phyloP scores from a whole-genome alignment of 1,140 invertebrate genomes.

The Aphelinus certus region DNA sequence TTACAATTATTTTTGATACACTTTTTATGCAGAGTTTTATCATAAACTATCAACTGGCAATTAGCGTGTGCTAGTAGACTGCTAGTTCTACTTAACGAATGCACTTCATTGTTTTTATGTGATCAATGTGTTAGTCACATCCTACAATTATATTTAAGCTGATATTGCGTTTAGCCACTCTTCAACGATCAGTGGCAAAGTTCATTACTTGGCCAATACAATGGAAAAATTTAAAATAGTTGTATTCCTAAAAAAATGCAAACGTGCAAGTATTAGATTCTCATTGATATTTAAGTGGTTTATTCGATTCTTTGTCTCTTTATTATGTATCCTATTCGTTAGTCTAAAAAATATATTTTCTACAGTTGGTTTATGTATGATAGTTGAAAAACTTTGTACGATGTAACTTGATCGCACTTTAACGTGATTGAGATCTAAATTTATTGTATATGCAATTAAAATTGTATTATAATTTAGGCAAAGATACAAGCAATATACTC shows the following conservation, averaged over 20 bases:
- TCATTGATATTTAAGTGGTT: conserved; percentile 8
- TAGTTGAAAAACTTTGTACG: conserved; percentile 25
- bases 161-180: neutral
- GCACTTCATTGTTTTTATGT: conserved; percentile 12
- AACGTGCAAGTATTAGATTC: conserved; percentile 3
- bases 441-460: conserved; percentile 21
- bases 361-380: conserved; percentile 22
- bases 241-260: neutral
- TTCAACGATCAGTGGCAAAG: no score
- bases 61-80: conserved; percentile 9
- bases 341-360: conserved; percentile 38
- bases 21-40: conserved; percentile 11
- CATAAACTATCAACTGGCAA: conserved; percentile 1
- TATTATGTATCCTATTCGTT: conserved; percentile 8
- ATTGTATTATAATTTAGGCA: conserved; percentile 23
- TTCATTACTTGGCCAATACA: neutral
- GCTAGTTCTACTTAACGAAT: conserved; percentile 24
- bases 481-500: conserved; percentile 10
- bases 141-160: neutral
- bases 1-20: neutral
- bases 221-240: conserved; percentile 11
- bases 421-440: conserved; percentile 34
- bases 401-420: conserved; percentile 25
- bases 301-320: neutral
- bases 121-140: neutral